These are phyloP conservation scores for Diloba caeruleocephala DNA, from an alignment of 2,888 invertebrate species.

Conservation along the genomic window DNA sequence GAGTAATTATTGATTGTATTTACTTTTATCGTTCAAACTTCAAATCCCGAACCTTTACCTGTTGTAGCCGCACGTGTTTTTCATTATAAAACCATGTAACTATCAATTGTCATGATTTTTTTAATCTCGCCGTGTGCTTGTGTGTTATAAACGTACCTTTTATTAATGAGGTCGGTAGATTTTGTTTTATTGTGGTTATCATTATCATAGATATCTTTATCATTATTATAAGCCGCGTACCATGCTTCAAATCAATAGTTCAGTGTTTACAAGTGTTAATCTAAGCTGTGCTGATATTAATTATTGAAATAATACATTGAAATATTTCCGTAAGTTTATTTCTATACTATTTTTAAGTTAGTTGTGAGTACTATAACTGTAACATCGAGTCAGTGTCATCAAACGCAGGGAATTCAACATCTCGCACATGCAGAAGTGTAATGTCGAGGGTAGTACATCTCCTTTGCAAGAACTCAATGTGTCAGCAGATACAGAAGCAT, in stretches of 20 bases:
- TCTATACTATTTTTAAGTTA: too few species aligned
- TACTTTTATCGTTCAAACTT: slow-evolving; percentile 1
- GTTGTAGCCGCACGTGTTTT: background rate
- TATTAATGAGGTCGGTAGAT: slow-evolving; percentile 30
- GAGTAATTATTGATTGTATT: too few species aligned
- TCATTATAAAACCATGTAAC: background rate
- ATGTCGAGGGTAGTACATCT: too few species aligned
- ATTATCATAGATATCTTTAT: slow-evolving; percentile 47
- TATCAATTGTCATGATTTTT: background rate
- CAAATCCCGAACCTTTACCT: background rate
- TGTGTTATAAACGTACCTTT: slow-evolving; percentile 1
- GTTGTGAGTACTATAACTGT: too few species aligned
- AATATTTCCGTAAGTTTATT: slow-evolving; percentile 36
- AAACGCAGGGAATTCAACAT: too few species aligned
- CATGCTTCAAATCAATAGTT: background rate
- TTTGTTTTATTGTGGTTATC: slow-evolving; percentile 29
- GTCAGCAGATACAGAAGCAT: too few species aligned
- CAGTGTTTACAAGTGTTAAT: slow-evolving; percentile 34
- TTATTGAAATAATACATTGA: background rate
- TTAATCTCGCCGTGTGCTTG: slow-evolving; percentile 3
- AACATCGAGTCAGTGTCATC: too few species aligned
- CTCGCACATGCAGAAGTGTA: too few species aligned
- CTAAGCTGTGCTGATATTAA: slow-evolving; percentile 1
- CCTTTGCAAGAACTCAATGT: too few species aligned
- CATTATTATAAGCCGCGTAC: slow-evolving; percentile 27